Base-by-base conservation (phyloP, 2,888 invertebrate species). In the Chalcosyrphus nemorum region DNA sequence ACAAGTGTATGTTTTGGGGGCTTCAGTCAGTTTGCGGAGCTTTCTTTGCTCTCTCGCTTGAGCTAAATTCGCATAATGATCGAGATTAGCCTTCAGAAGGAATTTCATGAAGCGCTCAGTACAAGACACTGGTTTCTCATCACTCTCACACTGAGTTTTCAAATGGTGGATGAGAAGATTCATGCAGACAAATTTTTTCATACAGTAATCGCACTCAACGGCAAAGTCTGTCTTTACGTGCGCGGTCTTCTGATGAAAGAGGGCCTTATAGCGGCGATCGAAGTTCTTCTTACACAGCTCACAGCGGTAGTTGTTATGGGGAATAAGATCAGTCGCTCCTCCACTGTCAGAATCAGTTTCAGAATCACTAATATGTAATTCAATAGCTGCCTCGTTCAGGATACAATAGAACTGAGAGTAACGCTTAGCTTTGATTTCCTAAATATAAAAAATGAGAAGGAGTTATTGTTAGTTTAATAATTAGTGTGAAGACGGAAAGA, bases 71-170 rank as follows among this genome's bases (percentile, higher is more conserved):
- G 86, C 86, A 15, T 86, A 87, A 21, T 87, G 63, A 21, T 87
- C 84, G 0, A 87, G 71, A 50, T 87, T 87, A n/a, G 81, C 84
- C 24, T 81, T 81, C 2, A 86, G 56, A 6, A 87, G 77, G 4
- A 81, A 84, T 50, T 86, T 86, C 68, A 82, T 86, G 32, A 87
- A 87, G 0, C 87, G 81, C 32, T 87, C 87, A 1, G 86, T 81
- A 32, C 86, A 87, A 0, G 86, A 75, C 2, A 86, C 84, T 32
- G 87, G 87, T 27, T 81, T 82, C 13, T 87, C 87, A 27, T 87
- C 87, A 43, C 76, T 84, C 35, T 87, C 87, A 41, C 87, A 87
- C n/a, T 86, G 86, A 0, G 87, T 87, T 63, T 87, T 87, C n/a
- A 87, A 47, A 32, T 87, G 87, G 17, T 86, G 76, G 21, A 87